A percentile compares a stretch with the other conserved stretches of the same genome.
These are phyloP conservation scores for Perizoma affinitatum DNA, from an alignment of 2,888 invertebrate species.

Conservation along the genomic window DNA sequence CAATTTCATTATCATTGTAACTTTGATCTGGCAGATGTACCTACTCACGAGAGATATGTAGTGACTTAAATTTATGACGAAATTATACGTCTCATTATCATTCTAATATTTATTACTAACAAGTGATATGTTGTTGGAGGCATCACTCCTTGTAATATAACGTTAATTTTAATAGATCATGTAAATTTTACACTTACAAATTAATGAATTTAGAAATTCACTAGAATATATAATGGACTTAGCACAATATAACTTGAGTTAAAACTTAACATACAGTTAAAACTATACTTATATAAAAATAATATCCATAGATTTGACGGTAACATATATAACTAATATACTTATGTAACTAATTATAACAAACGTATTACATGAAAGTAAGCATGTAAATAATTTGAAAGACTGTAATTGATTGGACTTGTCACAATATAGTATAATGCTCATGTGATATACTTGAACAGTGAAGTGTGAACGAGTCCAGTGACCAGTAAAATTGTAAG, in stretches of 20 bases:
- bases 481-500: constrained; percentile 46
- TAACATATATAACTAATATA: constrained; percentile 54
- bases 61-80: constrained; percentile 72
- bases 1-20: constrained; percentile 44
- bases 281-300: constrained; percentile 51
- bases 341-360: constrained; percentile 46
- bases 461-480: constrained; percentile 50
- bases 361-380: constrained; percentile 43
- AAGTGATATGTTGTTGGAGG: constrained; percentile 83
- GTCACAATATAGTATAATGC: constrained; percentile 22
- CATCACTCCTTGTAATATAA: constrained; percentile 74
- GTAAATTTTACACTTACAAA: constrained; percentile 61
- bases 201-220: constrained; percentile 63
- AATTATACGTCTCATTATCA: constrained; percentile 67
- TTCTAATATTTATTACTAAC: constrained; percentile 81
- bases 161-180: constrained; percentile 69
- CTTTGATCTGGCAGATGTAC: constrained; percentile 54
- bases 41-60: constrained; percentile 72
- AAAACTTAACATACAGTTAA: constrained; percentile 69
- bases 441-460: constrained; percentile 62
- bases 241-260: constrained; percentile 78
- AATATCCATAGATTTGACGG: constrained; percentile 66
- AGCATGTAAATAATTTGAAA: constrained; percentile 37
- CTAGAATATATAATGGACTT: constrained; percentile 67
- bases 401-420: constrained; percentile 28